Evolutionary conservation across 1,140 invertebrate species (phyloP).

Genomic region (Pseudachorutes palmiensis): DNA sequence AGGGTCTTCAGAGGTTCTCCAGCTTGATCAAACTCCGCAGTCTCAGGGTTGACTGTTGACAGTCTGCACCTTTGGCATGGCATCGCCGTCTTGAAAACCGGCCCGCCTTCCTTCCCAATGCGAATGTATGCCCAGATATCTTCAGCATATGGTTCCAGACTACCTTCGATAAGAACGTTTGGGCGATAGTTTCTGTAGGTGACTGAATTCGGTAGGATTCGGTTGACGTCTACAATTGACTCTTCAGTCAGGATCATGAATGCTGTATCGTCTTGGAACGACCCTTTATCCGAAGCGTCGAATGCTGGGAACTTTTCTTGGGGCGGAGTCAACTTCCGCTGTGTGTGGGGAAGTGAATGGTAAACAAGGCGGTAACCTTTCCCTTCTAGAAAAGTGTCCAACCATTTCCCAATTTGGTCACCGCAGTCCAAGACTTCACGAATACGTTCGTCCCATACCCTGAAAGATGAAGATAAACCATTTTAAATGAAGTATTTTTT

Average conservation of each 20-base stretch:
- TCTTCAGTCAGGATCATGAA: slow-evolving; percentile 42
- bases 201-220: slow-evolving; percentile 38
- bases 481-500: not conserved
- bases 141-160: slow-evolving; percentile 37
- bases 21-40: slow-evolving; percentile 39
- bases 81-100: slow-evolving; percentile 35
- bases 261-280: slow-evolving; percentile 41
- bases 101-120: slow-evolving; percentile 36
- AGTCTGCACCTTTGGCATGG: slow-evolving; percentile 41
- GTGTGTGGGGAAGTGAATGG: slow-evolving; percentile 36
- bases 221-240: slow-evolving; percentile 41
- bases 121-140: slow-evolving; percentile 39
- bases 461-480: slow-evolving; percentile 10
- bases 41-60: slow-evolving; percentile 41
- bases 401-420: slow-evolving; percentile 40
- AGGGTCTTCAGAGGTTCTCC: slow-evolving; percentile 19
- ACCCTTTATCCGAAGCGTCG: slow-evolving; percentile 26
- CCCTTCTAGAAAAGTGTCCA: slow-evolving; percentile 39
- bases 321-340: slow-evolving; percentile 36
- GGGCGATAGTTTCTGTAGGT: slow-evolving; percentile 39
- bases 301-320: slow-evolving; percentile 34
- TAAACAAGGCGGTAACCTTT: slow-evolving; percentile 39
- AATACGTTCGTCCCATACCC: slow-evolving; percentile 32
- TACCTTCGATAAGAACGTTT: slow-evolving; percentile 36
- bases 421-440: slow-evolving; percentile 41